These are phyloP conservation scores for Poeciliopsis gracilis DNA, from an alignment of 2,797 vertebrate genomes.

Conservation along the genomic window DNA sequence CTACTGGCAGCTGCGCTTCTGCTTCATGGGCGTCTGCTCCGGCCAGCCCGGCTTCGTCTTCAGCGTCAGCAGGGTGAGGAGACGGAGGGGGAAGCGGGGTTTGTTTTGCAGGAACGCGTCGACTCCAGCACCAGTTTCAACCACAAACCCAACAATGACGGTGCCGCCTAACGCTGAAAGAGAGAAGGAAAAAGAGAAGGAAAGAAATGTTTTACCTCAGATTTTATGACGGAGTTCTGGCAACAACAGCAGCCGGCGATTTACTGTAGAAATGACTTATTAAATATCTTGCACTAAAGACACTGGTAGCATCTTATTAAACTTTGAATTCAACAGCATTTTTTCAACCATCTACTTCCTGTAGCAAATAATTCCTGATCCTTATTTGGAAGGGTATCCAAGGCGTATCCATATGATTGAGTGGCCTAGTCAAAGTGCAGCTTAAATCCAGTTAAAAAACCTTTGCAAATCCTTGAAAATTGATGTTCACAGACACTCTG, in stretches of 20 bases:
- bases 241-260: too few relatives aligned
- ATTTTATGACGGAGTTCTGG: too few relatives aligned
- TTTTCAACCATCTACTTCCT: neutral
- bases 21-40: constrained; percentile 96
- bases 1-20: constrained; percentile 98
- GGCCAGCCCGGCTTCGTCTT: constrained; percentile 95
- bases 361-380: neutral
- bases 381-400: neutral
- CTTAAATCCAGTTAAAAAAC: neutral
- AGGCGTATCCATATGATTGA: neutral
- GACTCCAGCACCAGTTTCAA: too few relatives aligned
- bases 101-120: too few relatives aligned
- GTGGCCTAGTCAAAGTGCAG: neutral
- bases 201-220: too few relatives aligned
- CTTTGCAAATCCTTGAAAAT: neutral
- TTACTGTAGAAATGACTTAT: neutral
- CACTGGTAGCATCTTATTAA: neutral
- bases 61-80: constrained; percentile 94
- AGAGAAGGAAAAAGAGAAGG: too few relatives aligned
- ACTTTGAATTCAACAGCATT: neutral
- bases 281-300: neutral
- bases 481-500: neutral
- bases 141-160: too few relatives aligned
- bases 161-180: too few relatives aligned
- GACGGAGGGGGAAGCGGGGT: too few relatives aligned